phyloP scores from a whole-genome alignment of 1,140 invertebrate genomes.

The Eufriesea mexicana region DNA sequence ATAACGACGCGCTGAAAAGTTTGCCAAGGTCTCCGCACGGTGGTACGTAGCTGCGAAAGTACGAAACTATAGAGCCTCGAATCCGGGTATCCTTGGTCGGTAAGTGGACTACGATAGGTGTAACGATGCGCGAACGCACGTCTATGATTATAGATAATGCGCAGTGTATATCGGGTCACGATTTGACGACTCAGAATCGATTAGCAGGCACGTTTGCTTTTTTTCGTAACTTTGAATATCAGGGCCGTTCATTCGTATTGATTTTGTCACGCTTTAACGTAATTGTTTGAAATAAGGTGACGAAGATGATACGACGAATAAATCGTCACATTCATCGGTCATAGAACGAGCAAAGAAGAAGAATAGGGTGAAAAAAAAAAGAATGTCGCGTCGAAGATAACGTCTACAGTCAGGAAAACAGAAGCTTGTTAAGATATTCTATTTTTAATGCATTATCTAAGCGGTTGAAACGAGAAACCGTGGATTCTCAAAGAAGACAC shows the following conservation, averaged over 20 bases:
- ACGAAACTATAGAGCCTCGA: not conserved
- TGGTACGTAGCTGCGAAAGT: not conserved
- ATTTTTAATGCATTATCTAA: slow-evolving; percentile 35
- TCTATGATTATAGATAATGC: slow-evolving; percentile 8
- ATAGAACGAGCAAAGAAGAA: not conserved
- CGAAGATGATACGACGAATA: not conserved
- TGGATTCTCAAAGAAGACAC: slow-evolving; percentile 1
- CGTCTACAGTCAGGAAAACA: not conserved
- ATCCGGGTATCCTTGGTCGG: not conserved
- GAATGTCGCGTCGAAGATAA: not conserved
- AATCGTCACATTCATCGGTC: not conserved
- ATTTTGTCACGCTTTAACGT: not conserved
- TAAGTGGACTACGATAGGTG: not conserved
- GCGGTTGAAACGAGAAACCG: not conserved
- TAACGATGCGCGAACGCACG: not conserved
- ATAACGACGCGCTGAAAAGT: slow-evolving; percentile 1
- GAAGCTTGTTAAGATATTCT: slow-evolving; percentile 12
- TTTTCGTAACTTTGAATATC: not conserved
- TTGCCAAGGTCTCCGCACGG: not conserved
- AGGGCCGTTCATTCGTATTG: slow-evolving; percentile 20
- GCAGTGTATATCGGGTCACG: no score
- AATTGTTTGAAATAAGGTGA: not conserved
- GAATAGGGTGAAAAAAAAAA: not conserved
- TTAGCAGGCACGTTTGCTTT: no score
- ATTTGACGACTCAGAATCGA: not conserved